Evolutionary conservation across 1,140 invertebrate species (phyloP), one percentile per base, ranked within the genome.

Genomic region (Sycophaga agraensis): DNA sequence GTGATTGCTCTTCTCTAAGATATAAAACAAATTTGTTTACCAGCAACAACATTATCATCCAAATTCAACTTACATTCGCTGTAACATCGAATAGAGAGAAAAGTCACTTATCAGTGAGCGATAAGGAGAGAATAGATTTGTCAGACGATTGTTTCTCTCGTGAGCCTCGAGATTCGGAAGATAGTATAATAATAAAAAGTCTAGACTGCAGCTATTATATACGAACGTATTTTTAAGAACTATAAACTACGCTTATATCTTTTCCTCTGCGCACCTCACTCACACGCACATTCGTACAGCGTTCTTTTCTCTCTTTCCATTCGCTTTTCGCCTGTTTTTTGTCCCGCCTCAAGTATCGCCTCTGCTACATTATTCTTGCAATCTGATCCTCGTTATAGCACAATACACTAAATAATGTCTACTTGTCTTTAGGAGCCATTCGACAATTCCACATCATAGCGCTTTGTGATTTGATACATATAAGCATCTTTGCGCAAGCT

Each of bases 141-240:
- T 50, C 58, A 46, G 49, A 60, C 58, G 58, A 60, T 60, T 59
- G 46, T 59, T 48, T 59, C 46, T 59, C 57, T 50, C 22, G 39
- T 53, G 39, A 45, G 58, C 48, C 9, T 60, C 48, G 49, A 55
- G 50, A 54, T 61, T 54, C 59, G 50, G 50, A 61, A 48, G 51
- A 55, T 61, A 61, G 37, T 21, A 26, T 60, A 54, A 26, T 60
- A 46, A 60, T 48, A 48, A 54, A 61, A 61, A 61, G 43, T 54
- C 50, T 55, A 61, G 43, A 61, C 59, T 54, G 40, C 22, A 31
- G 42, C 50, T 61, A 61, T n/a, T n/a, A 22, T 53, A 60, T 53
- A 37, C 50, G 34, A 37, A 55, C 34, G 43, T 61, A 53, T 54
- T 61, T 61, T 61, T n/a, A 42, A 56, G n/a, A 61, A 21, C 28